phyloP scores from a whole-genome alignment of 2,113 vertebrate species.

The Crotalus viridis region DNA sequence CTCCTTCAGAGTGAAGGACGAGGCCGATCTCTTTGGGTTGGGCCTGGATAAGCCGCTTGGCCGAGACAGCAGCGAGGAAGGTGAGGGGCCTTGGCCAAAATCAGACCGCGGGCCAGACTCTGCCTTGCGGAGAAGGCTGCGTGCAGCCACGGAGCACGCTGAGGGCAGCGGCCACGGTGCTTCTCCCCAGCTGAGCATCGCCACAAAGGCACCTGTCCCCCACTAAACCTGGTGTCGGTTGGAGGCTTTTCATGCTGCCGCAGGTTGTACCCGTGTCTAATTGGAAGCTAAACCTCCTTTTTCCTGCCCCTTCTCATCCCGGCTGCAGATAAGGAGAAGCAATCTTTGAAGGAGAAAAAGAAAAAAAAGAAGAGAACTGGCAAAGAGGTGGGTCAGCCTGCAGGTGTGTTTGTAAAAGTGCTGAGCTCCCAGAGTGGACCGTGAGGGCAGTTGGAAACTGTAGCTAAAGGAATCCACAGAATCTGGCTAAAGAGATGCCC shows the following conservation, averaged over 20 bases:
- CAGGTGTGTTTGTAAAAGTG: neutral
- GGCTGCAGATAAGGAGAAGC: constrained; percentile 79
- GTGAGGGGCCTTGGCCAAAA: constrained; percentile 57
- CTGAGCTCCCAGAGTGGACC: neutral
- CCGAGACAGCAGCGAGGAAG: constrained; percentile 86
- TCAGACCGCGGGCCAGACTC: neutral
- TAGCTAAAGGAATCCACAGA: too few relatives aligned
- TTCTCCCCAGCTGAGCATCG: too few relatives aligned
- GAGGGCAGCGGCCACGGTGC: neutral
- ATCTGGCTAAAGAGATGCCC: neutral
- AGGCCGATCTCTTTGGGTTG: constrained; percentile 87
- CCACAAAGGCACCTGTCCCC: neutral
- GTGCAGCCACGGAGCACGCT: too few relatives aligned
- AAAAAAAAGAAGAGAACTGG: constrained; percentile 90
- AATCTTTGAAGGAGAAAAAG: constrained; percentile 85
- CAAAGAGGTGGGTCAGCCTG: constrained; percentile 80
- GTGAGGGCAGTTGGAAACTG: neutral
- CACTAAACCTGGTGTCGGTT: neutral
- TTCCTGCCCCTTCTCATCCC: neutral
- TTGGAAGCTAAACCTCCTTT: neutral
- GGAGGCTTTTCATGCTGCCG: neutral
- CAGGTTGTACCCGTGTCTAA: neutral
- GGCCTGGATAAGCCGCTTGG: constrained; percentile 76
- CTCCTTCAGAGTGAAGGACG: constrained; percentile 81
- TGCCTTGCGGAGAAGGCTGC: neutral